Percentiles rank a stretch among this genome's conserved stretches.
phyloP scores from a whole-genome alignment of 2,797 vertebrate genomes.

The Bradypodion pumilum region DNA sequence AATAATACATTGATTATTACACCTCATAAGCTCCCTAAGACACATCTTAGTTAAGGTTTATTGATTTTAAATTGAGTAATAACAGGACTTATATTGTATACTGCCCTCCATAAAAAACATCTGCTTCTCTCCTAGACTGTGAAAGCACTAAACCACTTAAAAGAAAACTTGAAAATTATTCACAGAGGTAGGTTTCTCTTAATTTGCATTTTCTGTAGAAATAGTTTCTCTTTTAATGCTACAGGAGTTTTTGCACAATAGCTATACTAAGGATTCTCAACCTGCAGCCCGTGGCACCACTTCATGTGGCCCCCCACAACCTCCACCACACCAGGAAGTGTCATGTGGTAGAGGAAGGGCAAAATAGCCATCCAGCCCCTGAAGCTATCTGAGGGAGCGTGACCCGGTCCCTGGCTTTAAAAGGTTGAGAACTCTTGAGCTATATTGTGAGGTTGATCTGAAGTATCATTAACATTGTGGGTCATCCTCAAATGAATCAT shows the following conservation, averaged over 20 bases:
- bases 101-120: constrained; percentile 21
- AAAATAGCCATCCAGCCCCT: too few relatives aligned
- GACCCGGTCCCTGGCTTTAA: too few relatives aligned
- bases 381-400: too few relatives aligned
- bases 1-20: neutral
- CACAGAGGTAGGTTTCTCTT: constrained; percentile 88
- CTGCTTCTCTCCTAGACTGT: constrained; percentile 85
- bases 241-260: neutral
- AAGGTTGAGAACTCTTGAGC: too few relatives aligned
- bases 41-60: neutral
- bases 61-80: constrained; percentile 2
- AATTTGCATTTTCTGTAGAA: constrained; percentile 26
- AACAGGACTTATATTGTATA: neutral
- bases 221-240: constrained; percentile 6
- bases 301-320: too few relatives aligned
- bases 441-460: neutral
- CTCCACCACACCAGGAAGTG: too few relatives aligned
- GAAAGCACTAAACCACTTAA: constrained; percentile 99
- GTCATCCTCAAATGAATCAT: neutral
- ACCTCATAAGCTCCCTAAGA: neutral
- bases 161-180: constrained; percentile 99
- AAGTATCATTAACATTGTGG: neutral
- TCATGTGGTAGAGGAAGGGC: too few relatives aligned
- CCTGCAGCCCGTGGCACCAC: too few relatives aligned
- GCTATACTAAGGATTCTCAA: too few relatives aligned